Base-by-base conservation (phyloP, 2,888 invertebrate genomes). In the Ephialtes manifestator region DNA sequence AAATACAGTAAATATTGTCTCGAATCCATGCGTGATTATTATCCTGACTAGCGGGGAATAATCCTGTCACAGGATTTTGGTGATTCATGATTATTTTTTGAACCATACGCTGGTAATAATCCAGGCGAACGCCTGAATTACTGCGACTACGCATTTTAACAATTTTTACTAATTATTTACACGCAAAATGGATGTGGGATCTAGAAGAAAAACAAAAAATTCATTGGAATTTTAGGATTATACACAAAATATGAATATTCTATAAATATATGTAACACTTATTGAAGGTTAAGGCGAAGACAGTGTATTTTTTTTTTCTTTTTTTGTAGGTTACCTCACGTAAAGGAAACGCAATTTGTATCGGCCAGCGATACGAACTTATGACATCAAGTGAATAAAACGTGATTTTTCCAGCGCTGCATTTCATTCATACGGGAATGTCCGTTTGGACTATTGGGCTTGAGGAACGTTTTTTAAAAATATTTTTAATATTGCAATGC, bases 11-110 rank as follows among this genome's bases (percentile, higher is more conserved):
- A 1, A 99, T 96, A 95, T 99, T 99, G 94, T 99, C 99, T 68
- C 99, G 96, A 87, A 99, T 98, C 99, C 99, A 99, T 0, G 99
- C 99, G 95, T 99, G 99, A 82, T 97, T 96, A 93, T 97, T 98
- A 5, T 96, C 96, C 58, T 96, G 95, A 90, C 97, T 98, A 8
- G 98, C 98, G 71, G 99, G 99, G 93, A 99, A 97, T 78, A 99
- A 95, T 13, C 99, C 99, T 58, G 99, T 99, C 0, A 99, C 98
- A 35, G 99, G 99, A 94, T 99, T 98, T 95, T 99, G 97, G 94
- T 99, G 97, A 89, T 97, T 96, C 95, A 99, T 96, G 91, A 99
- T 99, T 87, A 99, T 96, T 94, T 97, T 98, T 90, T 98, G 98
- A 39, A 99, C 98, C 87, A 99, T 96, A 89, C 99, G 96, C 93